Base-by-base conservation (phyloP, 2,888 invertebrate genomes). In the Schrankia costaestrigalis region DNA sequence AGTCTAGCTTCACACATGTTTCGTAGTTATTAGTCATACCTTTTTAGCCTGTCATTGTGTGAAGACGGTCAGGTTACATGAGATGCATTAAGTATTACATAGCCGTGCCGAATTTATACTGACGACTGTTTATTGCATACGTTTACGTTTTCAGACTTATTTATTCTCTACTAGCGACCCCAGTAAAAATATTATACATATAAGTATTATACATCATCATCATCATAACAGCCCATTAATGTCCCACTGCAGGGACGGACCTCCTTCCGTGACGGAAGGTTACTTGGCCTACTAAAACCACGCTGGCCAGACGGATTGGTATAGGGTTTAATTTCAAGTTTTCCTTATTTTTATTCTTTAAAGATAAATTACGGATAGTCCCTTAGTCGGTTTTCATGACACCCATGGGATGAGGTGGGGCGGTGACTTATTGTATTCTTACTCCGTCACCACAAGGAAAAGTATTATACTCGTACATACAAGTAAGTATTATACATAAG, bases 71-170 rank as follows among this genome's bases (percentile, higher is more conserved):
- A 50, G 40, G 47, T 56, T 54, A 58, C 60, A 61, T 54, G 63
- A 63, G 66, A 62, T 56, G 43, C 56, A 56, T 61, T 49, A 53
- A 50, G 45, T 41, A 62, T 71, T 68, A 63, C 69, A 58, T 56
- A 53, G 51, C 50, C 56, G 52, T 66, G 51, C 36, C 60, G 48
- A 67, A 71, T 67, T n/a, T 41, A 9, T 24, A 35, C 39, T 35
- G 40, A 41, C 38, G 36, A 39, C 30, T 10, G 31, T 54, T 44
- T 29, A 41, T 36, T 31, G 25, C 31, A 42, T 23, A 15, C 34
- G 40, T 28, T 52, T 34, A 42, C 33, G 39, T 55, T 58, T 29
- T 37, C 39, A 30, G n/a, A n/a, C n/a, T n/a, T n/a, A n/a, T n/a
- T n/a, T n/a, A n/a, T n/a, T n/a, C n/a, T n/a, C n/a, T n/a, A n/a